Evolutionary conservation across 2,113 vertebrate species (phyloP), one percentile per base, ranked within the genome.

Genomic region (Xenus cinereus): DNA sequence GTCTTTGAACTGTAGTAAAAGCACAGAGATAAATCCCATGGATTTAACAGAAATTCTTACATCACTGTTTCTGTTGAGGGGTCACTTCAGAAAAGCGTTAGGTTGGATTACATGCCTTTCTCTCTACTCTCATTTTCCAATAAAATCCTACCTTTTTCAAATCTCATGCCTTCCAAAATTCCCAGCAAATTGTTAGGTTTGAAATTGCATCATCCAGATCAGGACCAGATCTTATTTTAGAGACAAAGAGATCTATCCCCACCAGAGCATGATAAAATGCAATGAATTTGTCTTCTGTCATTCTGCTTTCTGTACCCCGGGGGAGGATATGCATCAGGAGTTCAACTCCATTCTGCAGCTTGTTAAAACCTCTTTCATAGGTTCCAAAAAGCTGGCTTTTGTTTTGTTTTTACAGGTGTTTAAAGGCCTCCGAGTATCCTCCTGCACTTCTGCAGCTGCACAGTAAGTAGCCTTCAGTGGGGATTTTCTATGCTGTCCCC

Each of bases 251-350:
- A 15, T 48, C 39, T 59, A 6, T 54, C 59, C 12, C 26, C 27
- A 35, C 30, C 32, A 28, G 33, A 57, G 39, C 27, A 5, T 50
- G 22, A 56, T 33, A 69, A 57, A 81, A 50, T 10, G 17, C 48
- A 15, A 5, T 37, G 10, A 45, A 24, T 59, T 64, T 43, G 7
- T 46, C 14, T 41, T 74, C 30, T 80, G 21, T 48, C 37, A 14
- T 37, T 82, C 54, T 50, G 9, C 24, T 24, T 57, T 69, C 33
- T 1, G 0, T 24, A 35, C 13, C 6, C 10, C 0, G 0, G 4
- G 11, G 37, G 33, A 59, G 8, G 7, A 16, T 39, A 15, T 39
- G 19, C 33, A n/a, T n/a, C 16, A 27, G 43, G 46, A 87, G 35
- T 51, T 71, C 32, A 74, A 32, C 50, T 74, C 5, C 1, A 14